Evolutionary conservation across 2,888 invertebrate species (phyloP).

Genomic region (Erebia aethiops): DNA sequence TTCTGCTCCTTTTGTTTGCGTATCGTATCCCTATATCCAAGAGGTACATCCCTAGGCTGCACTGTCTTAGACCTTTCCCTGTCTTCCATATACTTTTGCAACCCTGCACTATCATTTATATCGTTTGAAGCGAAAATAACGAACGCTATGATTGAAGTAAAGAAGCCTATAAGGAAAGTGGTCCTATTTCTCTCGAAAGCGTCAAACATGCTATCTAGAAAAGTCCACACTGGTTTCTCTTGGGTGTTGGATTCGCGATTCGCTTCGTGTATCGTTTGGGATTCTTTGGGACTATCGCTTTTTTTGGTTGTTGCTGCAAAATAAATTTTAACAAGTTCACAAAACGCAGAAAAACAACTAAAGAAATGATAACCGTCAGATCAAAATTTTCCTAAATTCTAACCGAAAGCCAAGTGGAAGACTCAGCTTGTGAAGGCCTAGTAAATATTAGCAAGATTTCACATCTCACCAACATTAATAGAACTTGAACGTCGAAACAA

Average conservation of each 20-base stretch:
- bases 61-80: constrained; percentile 35
- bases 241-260: constrained; percentile 62
- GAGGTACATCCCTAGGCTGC: constrained; percentile 50
- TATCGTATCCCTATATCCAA: constrained; percentile 62
- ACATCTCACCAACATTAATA: too few species aligned
- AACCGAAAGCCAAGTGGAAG: too few species aligned
- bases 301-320: constrained; percentile 71
- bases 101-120: constrained; percentile 48
- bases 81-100: constrained; percentile 46
- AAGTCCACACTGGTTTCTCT: constrained; percentile 57
- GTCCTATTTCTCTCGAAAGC: constrained; percentile 55
- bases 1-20: constrained; percentile 54
- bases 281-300: constrained; percentile 52
- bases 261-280: constrained; percentile 61
- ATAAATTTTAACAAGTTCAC: constrained; percentile 53
- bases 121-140: constrained; percentile 45
- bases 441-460: too few species aligned
- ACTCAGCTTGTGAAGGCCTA: too few species aligned
- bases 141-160: constrained; percentile 47
- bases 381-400: too few species aligned
- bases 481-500: too few species aligned
- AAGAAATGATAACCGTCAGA: too few species aligned
- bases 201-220: constrained; percentile 62
- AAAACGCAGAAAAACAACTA: too few species aligned
- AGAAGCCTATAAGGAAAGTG: constrained; percentile 61